Percentiles rank a stretch among this genome's conserved stretches.
Conservation (phyloP, 2,888 invertebrate genomes). For the Cheilosia pagana region DNA sequence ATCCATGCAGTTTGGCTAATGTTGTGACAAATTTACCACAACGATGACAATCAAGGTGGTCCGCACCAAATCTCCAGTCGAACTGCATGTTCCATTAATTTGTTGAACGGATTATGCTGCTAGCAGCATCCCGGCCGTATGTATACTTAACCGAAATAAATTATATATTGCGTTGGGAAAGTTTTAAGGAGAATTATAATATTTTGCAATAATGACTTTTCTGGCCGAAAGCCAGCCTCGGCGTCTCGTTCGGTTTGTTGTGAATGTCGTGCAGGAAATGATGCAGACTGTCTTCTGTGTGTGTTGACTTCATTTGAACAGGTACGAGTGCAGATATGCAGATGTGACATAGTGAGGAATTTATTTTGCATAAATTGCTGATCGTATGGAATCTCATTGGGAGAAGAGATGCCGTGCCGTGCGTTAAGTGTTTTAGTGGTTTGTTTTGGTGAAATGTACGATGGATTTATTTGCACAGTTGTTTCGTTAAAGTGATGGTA, state of each 20-base stretch:
- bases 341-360: conserved; percentile 17
- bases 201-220: conserved; percentile 72
- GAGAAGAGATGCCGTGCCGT: not conserved
- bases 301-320: conserved; percentile 54
- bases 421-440: not conserved
- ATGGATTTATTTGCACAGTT: conserved; percentile 9
- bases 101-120: conserved; percentile 33
- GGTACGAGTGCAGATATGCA: conserved; percentile 35
- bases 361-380: conserved; percentile 41
- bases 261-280: conserved; percentile 48
- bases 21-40: conserved; percentile 71
- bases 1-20: conserved; percentile 62
- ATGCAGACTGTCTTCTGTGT: conserved; percentile 12
- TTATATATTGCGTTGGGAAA: conserved; percentile 50
- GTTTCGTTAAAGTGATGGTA: not conserved
- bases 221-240: conserved; percentile 65
- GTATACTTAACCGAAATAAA: conserved; percentile 57
- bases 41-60: conserved; percentile 74
- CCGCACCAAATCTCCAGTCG: conserved; percentile 46
- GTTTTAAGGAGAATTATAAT: conserved; percentile 64
- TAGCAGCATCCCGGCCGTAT: conserved; percentile 5
- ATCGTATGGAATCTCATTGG: conserved; percentile 17
- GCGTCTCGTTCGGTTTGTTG: conserved; percentile 15
- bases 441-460: not conserved
- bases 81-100: conserved; percentile 65